phyloP scores from a whole-genome alignment of 2,113 vertebrate genomes.

The Sciurus niger region DNA sequence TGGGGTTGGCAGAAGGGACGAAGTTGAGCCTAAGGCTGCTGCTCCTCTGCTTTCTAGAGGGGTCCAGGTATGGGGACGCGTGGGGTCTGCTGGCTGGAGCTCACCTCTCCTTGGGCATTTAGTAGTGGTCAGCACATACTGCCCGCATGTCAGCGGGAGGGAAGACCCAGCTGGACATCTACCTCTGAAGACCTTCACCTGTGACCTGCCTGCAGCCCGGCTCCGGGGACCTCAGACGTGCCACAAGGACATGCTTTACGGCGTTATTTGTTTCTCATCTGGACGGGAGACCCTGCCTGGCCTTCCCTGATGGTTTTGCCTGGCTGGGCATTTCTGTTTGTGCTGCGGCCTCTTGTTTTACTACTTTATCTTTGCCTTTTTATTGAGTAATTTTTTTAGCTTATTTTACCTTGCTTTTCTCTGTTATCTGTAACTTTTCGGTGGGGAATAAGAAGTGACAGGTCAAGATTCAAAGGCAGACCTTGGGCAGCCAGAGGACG shows the following conservation, averaged over 20 bases:
- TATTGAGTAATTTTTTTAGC: slow-evolving; percentile 63
- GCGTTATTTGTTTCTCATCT: slow-evolving; percentile 61
- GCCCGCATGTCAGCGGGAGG: neutral
- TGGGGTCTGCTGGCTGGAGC: accelerated
- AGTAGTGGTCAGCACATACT: accelerated
- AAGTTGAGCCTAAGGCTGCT: neutral
- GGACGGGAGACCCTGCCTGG: slow-evolving; percentile 35
- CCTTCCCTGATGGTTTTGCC: neutral
- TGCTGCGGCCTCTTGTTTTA: neutral
- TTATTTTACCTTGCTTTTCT: slow-evolving; percentile 47
- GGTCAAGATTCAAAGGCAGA: neutral
- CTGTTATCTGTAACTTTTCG: slow-evolving; percentile 61
- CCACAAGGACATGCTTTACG: slow-evolving; percentile 67
- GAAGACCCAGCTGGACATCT: accelerated
- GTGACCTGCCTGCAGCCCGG: neutral
- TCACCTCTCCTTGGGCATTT: accelerated
- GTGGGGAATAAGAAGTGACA: slow-evolving; percentile 29
- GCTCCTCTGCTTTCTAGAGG: too few relatives aligned
- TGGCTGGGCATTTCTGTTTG: neutral
- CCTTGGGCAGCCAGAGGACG: accelerated
- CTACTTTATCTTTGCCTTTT: slow-evolving; percentile 66
- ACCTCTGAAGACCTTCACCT: neutral
- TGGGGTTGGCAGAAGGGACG: accelerated
- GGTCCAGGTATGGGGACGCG: accelerated
- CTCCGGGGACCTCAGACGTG: neutral